A percentile compares a stretch with the other conserved stretches of the same genome.
Evolutionary conservation across 2,797 vertebrate species (phyloP).

Genomic region (Alca torda): DNA sequence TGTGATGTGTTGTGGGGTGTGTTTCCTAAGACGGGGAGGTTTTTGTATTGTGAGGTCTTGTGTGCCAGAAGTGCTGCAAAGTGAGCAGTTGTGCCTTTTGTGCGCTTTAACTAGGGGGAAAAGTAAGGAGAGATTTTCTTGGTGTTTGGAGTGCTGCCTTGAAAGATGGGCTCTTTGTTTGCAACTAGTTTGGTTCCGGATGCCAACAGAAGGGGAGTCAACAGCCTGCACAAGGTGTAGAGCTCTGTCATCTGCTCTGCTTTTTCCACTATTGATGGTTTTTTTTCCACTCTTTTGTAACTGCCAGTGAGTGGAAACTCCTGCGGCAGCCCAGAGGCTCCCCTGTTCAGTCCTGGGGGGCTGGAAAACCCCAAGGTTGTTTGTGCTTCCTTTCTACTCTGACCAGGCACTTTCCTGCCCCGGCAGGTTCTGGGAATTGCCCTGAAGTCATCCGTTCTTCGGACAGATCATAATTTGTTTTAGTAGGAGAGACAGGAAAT

Average conservation of each 20-base stretch:
- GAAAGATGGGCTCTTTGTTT: neutral
- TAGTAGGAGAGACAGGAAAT: neutral
- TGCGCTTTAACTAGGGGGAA: rapidly evolving
- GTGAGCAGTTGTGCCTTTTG: rapidly evolving
- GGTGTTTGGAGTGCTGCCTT: neutral
- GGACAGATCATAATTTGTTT: neutral
- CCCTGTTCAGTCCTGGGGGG: neutral
- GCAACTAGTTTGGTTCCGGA: rapidly evolving
- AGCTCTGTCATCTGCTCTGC: neutral
- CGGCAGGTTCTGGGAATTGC: neutral
- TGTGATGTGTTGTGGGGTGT: too few relatives aligned
- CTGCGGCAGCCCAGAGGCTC: neutral
- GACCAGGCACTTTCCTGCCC: neutral
- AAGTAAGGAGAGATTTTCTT: neutral
- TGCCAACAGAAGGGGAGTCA: neutral
- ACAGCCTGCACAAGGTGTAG: neutral
- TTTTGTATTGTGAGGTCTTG: rapidly evolving
- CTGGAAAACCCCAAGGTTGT: neutral
- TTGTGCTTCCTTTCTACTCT: neutral
- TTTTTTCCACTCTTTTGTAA: neutral
- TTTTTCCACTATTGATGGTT: neutral
- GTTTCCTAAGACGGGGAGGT: neutral
- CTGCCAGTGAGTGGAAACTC: neutral
- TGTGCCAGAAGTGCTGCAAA: rapidly evolving
- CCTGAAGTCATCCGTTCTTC: neutral